Evolutionary conservation across 2,888 invertebrate genomes (phyloP), one percentile per base, ranked within the genome.

Genomic region (Drosophila vallismaia): DNA sequence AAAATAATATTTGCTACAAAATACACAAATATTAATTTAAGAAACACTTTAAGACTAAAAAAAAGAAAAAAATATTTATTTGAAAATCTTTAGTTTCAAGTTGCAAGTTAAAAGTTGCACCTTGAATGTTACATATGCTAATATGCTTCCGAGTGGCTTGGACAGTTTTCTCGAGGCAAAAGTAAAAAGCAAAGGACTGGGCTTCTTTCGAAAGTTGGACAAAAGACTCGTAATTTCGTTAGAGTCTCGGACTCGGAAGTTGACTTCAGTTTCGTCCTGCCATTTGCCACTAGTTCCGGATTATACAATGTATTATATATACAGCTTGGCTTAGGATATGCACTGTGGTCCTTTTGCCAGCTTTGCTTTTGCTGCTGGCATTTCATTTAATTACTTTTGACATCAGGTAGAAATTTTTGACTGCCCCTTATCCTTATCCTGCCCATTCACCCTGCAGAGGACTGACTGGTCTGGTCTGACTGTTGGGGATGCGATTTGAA

Each of bases 321-420:
- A 26, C 53, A n/a, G 29, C 54, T 6, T 24, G 19, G 29, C 54
- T 6, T 24, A 9, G 14, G 29, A 8, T 48, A 19, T 53, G 28
- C 29, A 36, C 26, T 52, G 52, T 51, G 36, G 57, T 46, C 64
- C 51, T 51, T 38, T 31, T 50, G 42, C 52, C 60, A 59, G 52
- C 50, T 53, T 36, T n/a, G 36, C 36, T 64, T 75, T 75, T 79
- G 86, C 70, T 67, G 70, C 60, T 85, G 82, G 71, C 82, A 76
- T 79, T 85, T 85, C 66, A 71, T 85, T 87, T 85, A 84, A 87
- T 84, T 87, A 87, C 79, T 77, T 86, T 87, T 82, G 83, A 84
- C 79, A 84, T 74, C 79, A 80, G 86, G 79, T 86, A 71, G 52
- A 74, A 76, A 84, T 81, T 77, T 71, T 67, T 63, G 64, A 19